Percentiles rank a stretch among this genome's conserved stretches.
Conservation (phyloP, 2,113 vertebrate genomes). For the Tetrao urogallus region DNA sequence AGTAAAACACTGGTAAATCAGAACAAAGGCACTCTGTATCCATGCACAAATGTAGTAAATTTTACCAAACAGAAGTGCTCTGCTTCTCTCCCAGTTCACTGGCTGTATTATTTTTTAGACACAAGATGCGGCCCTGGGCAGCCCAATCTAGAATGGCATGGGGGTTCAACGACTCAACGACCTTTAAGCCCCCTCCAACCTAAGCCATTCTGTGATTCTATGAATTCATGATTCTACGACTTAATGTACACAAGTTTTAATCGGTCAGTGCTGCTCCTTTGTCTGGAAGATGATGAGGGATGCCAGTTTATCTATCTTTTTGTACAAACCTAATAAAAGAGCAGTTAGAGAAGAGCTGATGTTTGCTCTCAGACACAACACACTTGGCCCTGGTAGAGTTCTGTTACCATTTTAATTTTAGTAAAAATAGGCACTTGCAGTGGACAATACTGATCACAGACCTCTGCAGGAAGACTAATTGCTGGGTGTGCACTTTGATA, state of each 20-base stretch:
- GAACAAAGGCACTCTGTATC: not conserved
- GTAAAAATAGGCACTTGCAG: conserved; percentile 24
- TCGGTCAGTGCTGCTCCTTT: not conserved
- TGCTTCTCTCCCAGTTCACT: not conserved
- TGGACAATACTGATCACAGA: not conserved
- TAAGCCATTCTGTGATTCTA: too few species aligned
- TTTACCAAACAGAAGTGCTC: not conserved
- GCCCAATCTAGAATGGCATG: too few species aligned
- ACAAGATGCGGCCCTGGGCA: too few species aligned
- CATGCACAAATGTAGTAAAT: not conserved
- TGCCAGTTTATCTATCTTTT: not conserved
- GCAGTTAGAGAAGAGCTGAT: not conserved
- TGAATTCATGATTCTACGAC: not conserved
- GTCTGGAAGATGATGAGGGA: not conserved
- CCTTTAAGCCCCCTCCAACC: too few species aligned
- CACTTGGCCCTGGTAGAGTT: not conserved
- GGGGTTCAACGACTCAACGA: too few species aligned
- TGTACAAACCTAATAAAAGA: not conserved
- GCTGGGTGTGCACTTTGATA: not conserved
- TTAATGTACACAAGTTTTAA: not conserved
- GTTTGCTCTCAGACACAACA: not conserved
- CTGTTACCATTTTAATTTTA: not conserved
- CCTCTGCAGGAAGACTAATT: conserved; percentile 19
- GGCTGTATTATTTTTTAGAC: not conserved
- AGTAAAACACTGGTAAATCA: not conserved